Percentiles rank a stretch among this genome's conserved stretches.
Evolutionary conservation across 2,888 invertebrate species (phyloP).

Genomic region (Phymatocera aterrima): DNA sequence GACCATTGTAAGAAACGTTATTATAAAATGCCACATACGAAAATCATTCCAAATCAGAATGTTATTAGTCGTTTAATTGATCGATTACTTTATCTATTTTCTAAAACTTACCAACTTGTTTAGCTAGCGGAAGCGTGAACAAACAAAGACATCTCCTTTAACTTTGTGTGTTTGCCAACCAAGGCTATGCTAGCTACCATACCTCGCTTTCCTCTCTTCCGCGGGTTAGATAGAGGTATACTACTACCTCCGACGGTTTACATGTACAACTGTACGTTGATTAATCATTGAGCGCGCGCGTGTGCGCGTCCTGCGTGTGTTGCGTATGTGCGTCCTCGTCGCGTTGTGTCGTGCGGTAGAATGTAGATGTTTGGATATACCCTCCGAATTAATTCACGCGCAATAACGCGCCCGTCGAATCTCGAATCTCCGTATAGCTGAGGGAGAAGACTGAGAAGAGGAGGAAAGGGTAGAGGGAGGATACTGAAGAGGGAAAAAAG

Average conservation of each 20-base stretch:
- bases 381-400: slow-evolving; percentile 30
- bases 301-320: no score
- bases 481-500: no score
- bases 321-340: neutral
- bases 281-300: no score
- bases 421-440: neutral
- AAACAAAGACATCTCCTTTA: slow-evolving; percentile 31
- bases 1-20: no score
- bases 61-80: no score
- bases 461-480: neutral
- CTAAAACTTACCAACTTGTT: neutral
- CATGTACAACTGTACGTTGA: no score
- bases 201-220: neutral
- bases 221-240: no score
- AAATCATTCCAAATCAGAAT: no score
- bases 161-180: slow-evolving; percentile 15
- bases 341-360: neutral
- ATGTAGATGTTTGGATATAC: slow-evolving; percentile 27
- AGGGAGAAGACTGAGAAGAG: neutral
- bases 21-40: neutral
- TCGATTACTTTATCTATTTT: neutral
- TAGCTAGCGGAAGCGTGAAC: slow-evolving; percentile 4
- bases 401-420: slow-evolving; percentile 17
- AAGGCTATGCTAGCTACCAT: neutral
- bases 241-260: neutral